Evolutionary conservation across 1,140 invertebrate genomes (phyloP).

Genomic region (Bicyclus anynana): DNA sequence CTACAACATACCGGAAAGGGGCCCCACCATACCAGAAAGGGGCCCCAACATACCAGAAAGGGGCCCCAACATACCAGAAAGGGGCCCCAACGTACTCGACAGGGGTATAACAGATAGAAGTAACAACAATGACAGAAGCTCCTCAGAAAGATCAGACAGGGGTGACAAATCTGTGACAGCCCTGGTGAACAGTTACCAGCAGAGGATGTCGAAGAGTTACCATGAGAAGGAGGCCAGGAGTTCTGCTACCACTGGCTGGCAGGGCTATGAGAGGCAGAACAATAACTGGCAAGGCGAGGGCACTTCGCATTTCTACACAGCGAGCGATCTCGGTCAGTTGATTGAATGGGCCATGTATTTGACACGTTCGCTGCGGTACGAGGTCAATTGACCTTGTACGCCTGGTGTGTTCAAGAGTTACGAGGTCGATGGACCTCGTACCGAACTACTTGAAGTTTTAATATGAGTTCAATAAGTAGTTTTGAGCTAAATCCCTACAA

Average conservation of each 20-base stretch:
- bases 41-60: constrained; percentile 35
- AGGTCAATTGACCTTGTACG: no score
- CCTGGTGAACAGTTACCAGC: constrained; percentile 63
- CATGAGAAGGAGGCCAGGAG: constrained; percentile 36
- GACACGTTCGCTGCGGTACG: no score
- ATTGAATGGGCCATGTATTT: not conserved
- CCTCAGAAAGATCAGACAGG: constrained; percentile 12
- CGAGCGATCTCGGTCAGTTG: constrained; percentile 67
- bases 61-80: not conserved
- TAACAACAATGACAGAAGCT: constrained; percentile 15
- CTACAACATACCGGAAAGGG: constrained; percentile 19
- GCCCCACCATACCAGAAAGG: constrained; percentile 18
- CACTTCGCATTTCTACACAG: constrained; percentile 62
- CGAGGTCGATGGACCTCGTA: no score
- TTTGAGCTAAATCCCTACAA: not conserved
- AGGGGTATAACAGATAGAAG: constrained; percentile 11
- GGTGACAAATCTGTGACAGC: constrained; percentile 49
- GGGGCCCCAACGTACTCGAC: constrained; percentile 15
- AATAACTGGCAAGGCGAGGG: constrained; percentile 57
- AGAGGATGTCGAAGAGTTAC: constrained; percentile 46
- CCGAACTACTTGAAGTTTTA: no score
- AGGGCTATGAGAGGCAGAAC: constrained; percentile 36
- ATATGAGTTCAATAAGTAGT: no score
- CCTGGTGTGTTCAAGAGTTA: no score
- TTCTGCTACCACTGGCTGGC: constrained; percentile 12